Percentiles rank a stretch among this genome's conserved stretches.
Conservation (phyloP, 2,113 vertebrate species). For the Urocynchramus pylzowi region DNA sequence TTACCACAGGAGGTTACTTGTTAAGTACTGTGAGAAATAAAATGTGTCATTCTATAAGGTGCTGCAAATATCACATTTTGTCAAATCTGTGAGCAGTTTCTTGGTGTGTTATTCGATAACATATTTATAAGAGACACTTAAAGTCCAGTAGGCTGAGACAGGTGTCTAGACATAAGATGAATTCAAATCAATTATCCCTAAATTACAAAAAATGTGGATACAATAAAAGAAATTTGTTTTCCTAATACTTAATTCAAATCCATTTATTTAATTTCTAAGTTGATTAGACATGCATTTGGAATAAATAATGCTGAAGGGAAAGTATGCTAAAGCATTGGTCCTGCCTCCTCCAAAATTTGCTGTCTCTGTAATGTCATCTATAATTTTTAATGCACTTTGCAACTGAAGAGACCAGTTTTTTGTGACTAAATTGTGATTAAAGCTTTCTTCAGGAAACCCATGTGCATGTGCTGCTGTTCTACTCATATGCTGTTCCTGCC, state of each 20-base stretch:
- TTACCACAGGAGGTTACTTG: neutral
- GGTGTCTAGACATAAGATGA: neutral
- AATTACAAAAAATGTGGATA: neutral
- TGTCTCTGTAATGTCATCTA: neutral
- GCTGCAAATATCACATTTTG: neutral
- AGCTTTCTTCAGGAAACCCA: neutral
- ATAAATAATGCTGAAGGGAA: neutral
- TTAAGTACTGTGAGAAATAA: neutral
- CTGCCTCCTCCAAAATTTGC: accelerated
- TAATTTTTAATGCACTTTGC: neutral
- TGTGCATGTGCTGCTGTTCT: neutral
- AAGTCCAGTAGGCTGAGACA: neutral
- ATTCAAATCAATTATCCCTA: neutral
- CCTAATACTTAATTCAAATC: neutral
- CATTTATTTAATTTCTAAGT: neutral
- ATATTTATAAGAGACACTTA: neutral
- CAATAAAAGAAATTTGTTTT: neutral
- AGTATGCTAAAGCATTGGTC: neutral
- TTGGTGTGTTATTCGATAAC: neutral
- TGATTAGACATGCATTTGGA: neutral
- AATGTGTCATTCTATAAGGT: neutral
- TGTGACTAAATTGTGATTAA: neutral
- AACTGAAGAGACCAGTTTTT: neutral
- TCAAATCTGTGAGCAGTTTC: neutral
- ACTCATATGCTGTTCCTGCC: neutral